Base-by-base conservation (phyloP, 1,140 invertebrate species). In the Cotesia chilonis region DNA sequence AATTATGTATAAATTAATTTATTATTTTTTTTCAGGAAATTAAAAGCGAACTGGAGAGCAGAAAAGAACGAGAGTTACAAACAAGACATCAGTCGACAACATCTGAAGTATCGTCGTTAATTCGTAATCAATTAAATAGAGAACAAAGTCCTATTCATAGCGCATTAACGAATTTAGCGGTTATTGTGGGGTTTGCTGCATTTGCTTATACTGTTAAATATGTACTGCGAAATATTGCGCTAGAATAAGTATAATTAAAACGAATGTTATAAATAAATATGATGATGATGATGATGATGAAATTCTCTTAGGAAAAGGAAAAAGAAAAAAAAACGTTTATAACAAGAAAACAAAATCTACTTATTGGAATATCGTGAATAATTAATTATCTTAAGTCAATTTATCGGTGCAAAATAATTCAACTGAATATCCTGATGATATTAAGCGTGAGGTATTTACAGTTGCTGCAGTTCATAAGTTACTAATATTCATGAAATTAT, bases 161-260 rank as follows among this genome's bases (percentile, higher is more conserved):
- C 79, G 91, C 92, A 68, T 78, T 96, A 52, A 92, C 93, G 64
- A 96, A 96, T 85, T 87, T 95, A 73, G 89, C 92, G 80, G 92
- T 96, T 60, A 89, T 96, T 51, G 86, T 95, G 59, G 93, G 94
- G 54, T 93, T 96, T 85, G 94, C 93, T n/a, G 92, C 92, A 37
- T 96, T 97, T 84, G 94, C 94, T 17, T 95, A 92, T 76, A 92
- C 91, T 76, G 94, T 97, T 9, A 95, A 94, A 88, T 95, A 95
- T 87, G 94, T 97, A 17, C 85, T 94, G 68, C 87, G 84, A 79
- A 90, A 83, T 76, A 88, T 88, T 35, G 80, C 81, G 2, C 82
- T 73, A 74, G 84, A 86, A 78, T 86, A 82, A 77, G 67, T 69
- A 55, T 55, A 61, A 61, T 52, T 63, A 9, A 52, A 66, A 64